Evolutionary conservation across 64 coral and sea anemone species (phyloP), one percentile per base, ranked within the genome.

Genomic region (Dendronephthya gigantea): DNA sequence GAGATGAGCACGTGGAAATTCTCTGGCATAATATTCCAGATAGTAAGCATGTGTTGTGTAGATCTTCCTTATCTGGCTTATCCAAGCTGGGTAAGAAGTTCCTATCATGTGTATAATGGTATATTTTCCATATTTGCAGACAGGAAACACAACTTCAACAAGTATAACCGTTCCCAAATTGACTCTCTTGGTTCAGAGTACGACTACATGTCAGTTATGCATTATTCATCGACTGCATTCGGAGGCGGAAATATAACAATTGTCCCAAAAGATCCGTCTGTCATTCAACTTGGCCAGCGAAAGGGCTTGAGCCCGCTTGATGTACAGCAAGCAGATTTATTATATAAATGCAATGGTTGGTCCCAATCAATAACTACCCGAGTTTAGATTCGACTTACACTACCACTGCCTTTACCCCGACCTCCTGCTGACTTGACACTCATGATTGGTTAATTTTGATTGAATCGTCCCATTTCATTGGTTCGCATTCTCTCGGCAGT

Each of bases 21-120:
- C 52, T 90, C 16, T 96, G 91, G 94, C 40, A 88, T n/a, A 90
- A 96, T 59, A 92, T 96, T 83, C 91, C 88, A 83, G 62, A 90
- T 86, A 36, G 94, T 96, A 68, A 12, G n/a, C 25, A 25, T 56
- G 23, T 34, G 5, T 35, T 49, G 22, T 29, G 22, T 41, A 31
- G 28, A 38, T 22, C 12, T 48, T n/a, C 65, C n/a, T n/a, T n/a
- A n/a, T n/a, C n/a, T n/a, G n/a, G n/a, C n/a, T n/a, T n/a, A n/a
- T n/a, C n/a, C n/a, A n/a, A n/a, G n/a, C n/a, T n/a, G n/a, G n/a
- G n/a, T n/a, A n/a, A n/a, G n/a, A n/a, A n/a, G n/a, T n/a, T n/a
- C n/a, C n/a, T n/a, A n/a, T n/a, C n/a, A n/a, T n/a, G n/a, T n/a
- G n/a, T n/a, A n/a, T n/a, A n/a, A n/a, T n/a, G n/a, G n/a, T 45